Evolutionary conservation across 2,113 vertebrate genomes (phyloP), one percentile per base, ranked within the genome.

Genomic region (Copsychus sechellarum): DNA sequence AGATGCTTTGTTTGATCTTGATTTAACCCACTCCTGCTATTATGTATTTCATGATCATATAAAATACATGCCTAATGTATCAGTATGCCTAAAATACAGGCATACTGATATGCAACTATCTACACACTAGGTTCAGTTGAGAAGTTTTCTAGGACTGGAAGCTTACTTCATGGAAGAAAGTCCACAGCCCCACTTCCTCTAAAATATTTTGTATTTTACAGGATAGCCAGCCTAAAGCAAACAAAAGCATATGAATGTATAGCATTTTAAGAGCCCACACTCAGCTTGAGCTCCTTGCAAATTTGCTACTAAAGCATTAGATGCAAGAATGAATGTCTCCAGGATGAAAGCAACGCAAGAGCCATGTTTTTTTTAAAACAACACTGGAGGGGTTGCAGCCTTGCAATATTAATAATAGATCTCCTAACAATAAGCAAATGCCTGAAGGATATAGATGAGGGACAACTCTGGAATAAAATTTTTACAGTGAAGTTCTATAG

Each of bases 351-450:
- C 31, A 93, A 48, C 0, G 2, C 80, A 36, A 85, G 31, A 26
- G 17, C 48, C 26, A 38, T 4, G 36, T 66, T 58, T 83, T 87
- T 65, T 86, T 65, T 86, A 66, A 93, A 45, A 45, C 19, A 45
- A 4, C 19, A 10, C 43, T 45, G 43, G 20, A 45, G 43, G 19
- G 43, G 43, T 45, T 45, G 19, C 43, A 45, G 45, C 56, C 40
- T 66, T 71, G 54, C 25, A 54, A 33, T 69, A 85, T 72, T 92
- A 81, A 81, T 57, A 76, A 48, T 43, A 81, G 53, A 43, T 70
- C 28, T 86, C 50, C 40, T 90, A 93, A 93, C 50, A 70, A 77
- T 76, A 86, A 95, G 60, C 67, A 94, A 94, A 91, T 91, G 42
- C 58, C 73, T 80, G 34, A 85, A 86, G 50, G 62, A 62, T 90